Conservation (phyloP, 2,113 vertebrate species). For the Cinclus cinclus region DNA sequence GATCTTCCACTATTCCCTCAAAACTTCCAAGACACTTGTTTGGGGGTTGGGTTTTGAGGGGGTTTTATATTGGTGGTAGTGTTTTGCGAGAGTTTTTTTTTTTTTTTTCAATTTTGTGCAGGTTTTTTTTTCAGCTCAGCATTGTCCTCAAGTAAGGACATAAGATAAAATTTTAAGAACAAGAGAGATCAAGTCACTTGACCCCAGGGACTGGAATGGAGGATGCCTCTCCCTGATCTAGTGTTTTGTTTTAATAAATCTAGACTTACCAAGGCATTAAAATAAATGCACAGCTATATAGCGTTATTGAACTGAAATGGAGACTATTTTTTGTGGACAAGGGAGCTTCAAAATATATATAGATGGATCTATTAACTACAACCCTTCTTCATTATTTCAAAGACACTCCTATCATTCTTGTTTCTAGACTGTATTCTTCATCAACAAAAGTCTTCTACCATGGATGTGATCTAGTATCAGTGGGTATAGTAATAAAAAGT, state of each 20-base stretch:
- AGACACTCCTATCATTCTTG: background rate
- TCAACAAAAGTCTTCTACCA: background rate
- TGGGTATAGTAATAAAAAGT: background rate
- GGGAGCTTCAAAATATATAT: background rate
- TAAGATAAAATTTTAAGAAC: background rate
- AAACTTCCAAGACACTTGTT: background rate
- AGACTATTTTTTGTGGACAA: background rate
- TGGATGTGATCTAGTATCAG: rapidly evolving
- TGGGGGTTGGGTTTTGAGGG: rapidly evolving
- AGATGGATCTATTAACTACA: background rate
- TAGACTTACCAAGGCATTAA: background rate
- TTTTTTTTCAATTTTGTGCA: rapidly evolving
- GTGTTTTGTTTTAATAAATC: background rate
- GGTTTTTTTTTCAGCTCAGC: background rate
- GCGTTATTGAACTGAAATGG: background rate
- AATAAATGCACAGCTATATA: background rate
- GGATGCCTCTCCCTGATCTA: background rate
- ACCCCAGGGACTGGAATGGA: background rate
- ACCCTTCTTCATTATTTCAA: background rate
- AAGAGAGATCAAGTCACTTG: background rate
- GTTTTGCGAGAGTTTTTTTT: background rate
- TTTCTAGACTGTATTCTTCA: background rate
- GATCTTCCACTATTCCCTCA: background rate
- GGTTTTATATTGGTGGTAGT: rapidly evolving
- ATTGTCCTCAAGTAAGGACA: background rate